Evolutionary conservation across 2,113 vertebrate species (phyloP).

Genomic region (Apodemus sylvaticus): DNA sequence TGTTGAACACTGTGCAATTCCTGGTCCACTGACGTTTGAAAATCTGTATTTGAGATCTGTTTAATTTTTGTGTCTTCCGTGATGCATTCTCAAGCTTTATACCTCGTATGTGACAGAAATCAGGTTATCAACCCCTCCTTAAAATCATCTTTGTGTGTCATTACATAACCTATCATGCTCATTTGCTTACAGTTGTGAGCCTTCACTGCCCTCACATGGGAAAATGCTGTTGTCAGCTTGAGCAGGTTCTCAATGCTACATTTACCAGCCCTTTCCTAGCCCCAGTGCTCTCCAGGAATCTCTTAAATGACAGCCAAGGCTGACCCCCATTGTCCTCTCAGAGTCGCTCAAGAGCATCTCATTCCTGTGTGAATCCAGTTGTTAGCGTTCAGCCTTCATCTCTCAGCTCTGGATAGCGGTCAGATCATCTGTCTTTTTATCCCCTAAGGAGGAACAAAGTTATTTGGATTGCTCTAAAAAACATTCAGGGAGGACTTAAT

Average conservation of each 20-base stretch:
- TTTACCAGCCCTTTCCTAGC: background rate
- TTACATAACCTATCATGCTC: background rate
- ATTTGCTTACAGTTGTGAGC: rapidly evolving
- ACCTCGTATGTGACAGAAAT: background rate
- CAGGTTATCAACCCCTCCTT: background rate
- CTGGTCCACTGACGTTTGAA: background rate
- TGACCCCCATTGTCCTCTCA: background rate
- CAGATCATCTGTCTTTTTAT: background rate
- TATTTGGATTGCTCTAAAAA: background rate
- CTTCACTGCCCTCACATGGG: rapidly evolving
- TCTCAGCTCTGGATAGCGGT: background rate
- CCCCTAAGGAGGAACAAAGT: background rate
- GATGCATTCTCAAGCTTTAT: background rate
- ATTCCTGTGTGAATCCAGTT: background rate
- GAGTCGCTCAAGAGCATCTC: background rate
- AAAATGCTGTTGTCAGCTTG: background rate
- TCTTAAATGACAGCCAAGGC: background rate
- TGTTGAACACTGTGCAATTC: background rate
- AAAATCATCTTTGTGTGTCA: background rate
- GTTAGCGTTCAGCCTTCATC: background rate
- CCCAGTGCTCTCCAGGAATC: background rate
- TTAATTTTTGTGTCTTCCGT: background rate
- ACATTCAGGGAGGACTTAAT: background rate
- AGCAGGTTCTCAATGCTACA: background rate
- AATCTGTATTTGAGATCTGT: background rate